Conservation (phyloP, 2,888 invertebrate species). For the Protodeltote pygarga region DNA sequence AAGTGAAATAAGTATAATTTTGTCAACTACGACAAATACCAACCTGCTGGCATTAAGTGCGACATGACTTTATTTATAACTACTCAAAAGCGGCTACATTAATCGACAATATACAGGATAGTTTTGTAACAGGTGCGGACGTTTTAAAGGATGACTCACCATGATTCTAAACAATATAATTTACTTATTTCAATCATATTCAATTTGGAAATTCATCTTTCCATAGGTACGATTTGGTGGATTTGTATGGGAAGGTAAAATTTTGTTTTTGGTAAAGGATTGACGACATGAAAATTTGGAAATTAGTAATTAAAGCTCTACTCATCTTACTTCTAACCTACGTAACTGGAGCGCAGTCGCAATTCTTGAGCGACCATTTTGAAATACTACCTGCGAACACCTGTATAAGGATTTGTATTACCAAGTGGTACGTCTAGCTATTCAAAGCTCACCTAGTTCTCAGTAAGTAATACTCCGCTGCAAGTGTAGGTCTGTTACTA, state of each 20-base stretch:
- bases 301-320: not conserved
- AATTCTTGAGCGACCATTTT: constrained; percentile 57
- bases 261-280: too few species aligned
- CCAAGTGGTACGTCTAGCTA: constrained; percentile 42
- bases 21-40: constrained; percentile 46
- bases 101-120: too few species aligned
- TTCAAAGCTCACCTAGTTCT: constrained; percentile 66
- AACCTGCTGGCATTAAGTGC: constrained; percentile 23
- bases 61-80: too few species aligned
- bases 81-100: too few species aligned
- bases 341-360: constrained; percentile 44
- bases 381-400: constrained; percentile 47
- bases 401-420: constrained; percentile 42
- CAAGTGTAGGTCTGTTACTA: constrained; percentile 40
- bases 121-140: too few species aligned
- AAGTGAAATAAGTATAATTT: constrained; percentile 55
- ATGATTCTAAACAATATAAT: too few species aligned
- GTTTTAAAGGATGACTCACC: too few species aligned
- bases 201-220: too few species aligned
- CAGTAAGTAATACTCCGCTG: constrained; percentile 49
- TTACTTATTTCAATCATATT: too few species aligned
- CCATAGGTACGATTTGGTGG: too few species aligned
- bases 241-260: too few species aligned
- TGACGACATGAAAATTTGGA: too few species aligned
- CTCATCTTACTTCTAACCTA: constrained; percentile 18